Base-by-base conservation (phyloP, 2,797 vertebrate genomes). In the Benthosema pterotum region DNA sequence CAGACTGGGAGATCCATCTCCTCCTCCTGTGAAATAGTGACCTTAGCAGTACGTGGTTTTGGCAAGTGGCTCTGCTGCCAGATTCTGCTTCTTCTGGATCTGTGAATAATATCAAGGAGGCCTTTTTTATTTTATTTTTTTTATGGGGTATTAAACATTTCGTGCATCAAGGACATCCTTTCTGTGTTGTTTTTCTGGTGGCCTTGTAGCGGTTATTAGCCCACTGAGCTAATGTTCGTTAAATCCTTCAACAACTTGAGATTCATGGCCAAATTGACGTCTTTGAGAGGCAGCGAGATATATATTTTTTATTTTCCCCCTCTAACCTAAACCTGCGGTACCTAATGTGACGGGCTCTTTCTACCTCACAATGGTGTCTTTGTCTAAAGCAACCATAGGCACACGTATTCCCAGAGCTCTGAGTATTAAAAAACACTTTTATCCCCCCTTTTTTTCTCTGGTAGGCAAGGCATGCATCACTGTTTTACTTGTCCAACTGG, bases 401-500 rank as follows among this genome's bases (percentile, higher is more conserved):
- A 38, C n/a, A 53, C 16, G 47, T 15, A 72, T 58, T 76, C 71
- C 66, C 66, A 50, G 45, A 71, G 18, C 57, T 46, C 69, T 19
- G 56, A 67, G 71, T 54, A 38, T 42, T 74, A 73, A 71, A n/a
- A 79, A 77, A 68, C 45, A 63, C 48, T 52, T 69, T 75, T 59
- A 59, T 53, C 7, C 32, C 32, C 32, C 14, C 45, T 48, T 65
- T n/a, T n/a, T n/a, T n/a, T n/a, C n/a, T 72, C 69, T 69, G 79
- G 61, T 71, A 60, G 52, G 43, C 55, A 60, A 60, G 52, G 43
- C 55, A 60, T 62, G 56, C 53, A 64, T 60, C 48, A 62, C 60
- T 71, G 55, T 74, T 80, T 72, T 52, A 70, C 61, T 80, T 67
- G 68, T 71, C 77, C 70, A 69, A 59, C 56, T 28, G 62, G 42